These are phyloP conservation scores for Oxygymnocypris stewartii DNA, from an alignment of 2,113 vertebrate genomes.

Conservation along the genomic window DNA sequence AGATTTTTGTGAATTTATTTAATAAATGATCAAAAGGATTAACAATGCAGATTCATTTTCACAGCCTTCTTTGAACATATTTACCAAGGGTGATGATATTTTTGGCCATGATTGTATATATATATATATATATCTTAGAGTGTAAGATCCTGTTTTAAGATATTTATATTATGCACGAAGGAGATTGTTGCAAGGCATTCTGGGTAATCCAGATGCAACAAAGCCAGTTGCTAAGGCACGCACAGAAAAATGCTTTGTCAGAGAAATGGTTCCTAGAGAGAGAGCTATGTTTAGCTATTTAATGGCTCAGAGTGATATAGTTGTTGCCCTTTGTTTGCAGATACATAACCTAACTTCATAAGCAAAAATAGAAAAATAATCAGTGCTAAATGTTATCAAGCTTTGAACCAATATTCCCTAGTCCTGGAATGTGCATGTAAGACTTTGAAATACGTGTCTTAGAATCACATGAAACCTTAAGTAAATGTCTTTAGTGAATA, in stretches of 20 bases:
- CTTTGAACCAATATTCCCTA: background rate
- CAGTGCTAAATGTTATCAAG: background rate
- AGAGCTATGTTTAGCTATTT: slow-evolving; percentile 30
- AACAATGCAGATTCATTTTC: too few species aligned
- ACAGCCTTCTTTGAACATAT: too few species aligned
- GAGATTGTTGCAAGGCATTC: slow-evolving; percentile 60
- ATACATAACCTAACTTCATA: background rate
- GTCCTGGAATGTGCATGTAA: background rate
- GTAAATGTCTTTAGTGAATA: slow-evolving; percentile 74
- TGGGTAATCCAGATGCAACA: slow-evolving; percentile 70
- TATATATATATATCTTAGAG: background rate
- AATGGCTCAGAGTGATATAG: slow-evolving; percentile 32
- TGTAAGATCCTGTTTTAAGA: background rate
- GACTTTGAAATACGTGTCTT: slow-evolving; percentile 39
- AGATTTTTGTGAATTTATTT: too few species aligned
- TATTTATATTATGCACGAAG: slow-evolving; percentile 50
- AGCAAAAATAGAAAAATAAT: background rate
- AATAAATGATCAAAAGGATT: too few species aligned
- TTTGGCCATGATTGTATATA: too few species aligned
- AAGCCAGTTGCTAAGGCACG: slow-evolving; percentile 70
- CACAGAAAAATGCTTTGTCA: slow-evolving; percentile 61
- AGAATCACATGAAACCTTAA: slow-evolving; percentile 61
- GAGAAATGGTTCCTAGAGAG: slow-evolving; percentile 35
- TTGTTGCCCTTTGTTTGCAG: background rate
- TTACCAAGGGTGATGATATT: too few species aligned